Percentiles rank a stretch among this genome's conserved stretches.
Evolutionary conservation across 2,797 vertebrate genomes (phyloP).

Genomic region (Eurystomus glaucurus): DNA sequence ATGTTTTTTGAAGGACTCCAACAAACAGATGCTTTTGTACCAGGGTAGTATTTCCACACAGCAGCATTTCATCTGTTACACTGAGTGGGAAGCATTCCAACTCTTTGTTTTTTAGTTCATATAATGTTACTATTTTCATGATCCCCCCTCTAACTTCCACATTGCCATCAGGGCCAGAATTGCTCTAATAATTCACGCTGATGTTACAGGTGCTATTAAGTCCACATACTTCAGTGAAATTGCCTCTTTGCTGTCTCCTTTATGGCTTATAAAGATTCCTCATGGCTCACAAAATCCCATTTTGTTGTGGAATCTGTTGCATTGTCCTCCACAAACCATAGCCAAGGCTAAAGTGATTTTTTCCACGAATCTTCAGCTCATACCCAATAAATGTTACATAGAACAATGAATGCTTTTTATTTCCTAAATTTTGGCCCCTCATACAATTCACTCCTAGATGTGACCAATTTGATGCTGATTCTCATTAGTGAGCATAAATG

Average conservation of each 20-base stretch:
- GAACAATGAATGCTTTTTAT: constrained; percentile 8
- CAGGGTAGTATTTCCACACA: not conserved
- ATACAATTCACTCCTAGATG: not conserved
- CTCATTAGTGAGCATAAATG: not conserved
- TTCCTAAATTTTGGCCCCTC: not conserved
- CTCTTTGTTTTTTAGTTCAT: constrained; percentile 45
- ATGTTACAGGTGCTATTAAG: constrained; percentile 80
- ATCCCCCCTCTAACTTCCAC: constrained; percentile 36
- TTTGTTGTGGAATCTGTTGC: constrained; percentile 68
- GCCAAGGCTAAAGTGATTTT: constrained; percentile 77
- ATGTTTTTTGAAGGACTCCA: constrained; percentile 28
- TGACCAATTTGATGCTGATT: not conserved
- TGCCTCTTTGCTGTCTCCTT: constrained; percentile 77
- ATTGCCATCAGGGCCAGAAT: constrained; percentile 68
- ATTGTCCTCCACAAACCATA: constrained; percentile 76
- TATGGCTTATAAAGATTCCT: constrained; percentile 81
- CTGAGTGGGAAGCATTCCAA: not conserved
- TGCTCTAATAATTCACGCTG: constrained; percentile 80
- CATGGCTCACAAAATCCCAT: constrained; percentile 69
- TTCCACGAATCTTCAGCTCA: constrained; percentile 34
- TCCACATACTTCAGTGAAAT: constrained; percentile 80
- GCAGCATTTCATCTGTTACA: not conserved
- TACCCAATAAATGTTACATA: not conserved
- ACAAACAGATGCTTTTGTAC: not conserved
- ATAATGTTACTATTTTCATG: constrained; percentile 27